These are phyloP conservation scores for Chalcosyrphus nemorum DNA, from an alignment of 2,888 invertebrate genomes.

Conservation along the genomic window DNA sequence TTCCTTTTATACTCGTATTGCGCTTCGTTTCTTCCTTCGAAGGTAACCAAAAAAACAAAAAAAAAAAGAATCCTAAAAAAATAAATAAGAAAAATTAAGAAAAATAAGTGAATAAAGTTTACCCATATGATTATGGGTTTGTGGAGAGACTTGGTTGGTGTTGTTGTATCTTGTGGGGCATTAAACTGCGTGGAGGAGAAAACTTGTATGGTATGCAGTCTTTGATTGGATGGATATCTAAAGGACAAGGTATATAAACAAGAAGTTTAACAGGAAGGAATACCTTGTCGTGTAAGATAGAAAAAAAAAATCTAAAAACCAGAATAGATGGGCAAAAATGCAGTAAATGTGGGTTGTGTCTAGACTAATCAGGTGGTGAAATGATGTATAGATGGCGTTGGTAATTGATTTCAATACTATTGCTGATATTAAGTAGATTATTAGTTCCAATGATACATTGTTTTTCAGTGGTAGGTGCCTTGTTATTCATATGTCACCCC, in stretches of 20 bases:
- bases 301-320: too few species aligned
- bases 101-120: constrained; percentile 60
- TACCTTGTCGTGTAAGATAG: background rate
- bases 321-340: background rate
- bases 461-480: too few species aligned
- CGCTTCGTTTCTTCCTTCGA: background rate
- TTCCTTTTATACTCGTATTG: background rate
- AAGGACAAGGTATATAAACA: background rate
- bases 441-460: too few species aligned
- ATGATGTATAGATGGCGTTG: too few species aligned
- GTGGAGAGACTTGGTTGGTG: constrained; percentile 20
- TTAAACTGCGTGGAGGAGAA: constrained; percentile 17
- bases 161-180: constrained; percentile 41
- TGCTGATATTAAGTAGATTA: too few species aligned
- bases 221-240: background rate
- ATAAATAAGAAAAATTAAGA: constrained; percentile 50
- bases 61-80: constrained; percentile 8
- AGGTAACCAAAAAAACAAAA: background rate
- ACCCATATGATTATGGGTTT: constrained; percentile 62
- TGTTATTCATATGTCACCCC: too few species aligned
- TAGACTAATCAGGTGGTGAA: too few species aligned
- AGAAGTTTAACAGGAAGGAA: background rate
- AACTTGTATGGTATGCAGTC: constrained; percentile 47
- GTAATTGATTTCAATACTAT: too few species aligned
- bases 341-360: background rate